Base-by-base conservation (phyloP, 2,113 vertebrate genomes). In the Trichechus manatus region DNA sequence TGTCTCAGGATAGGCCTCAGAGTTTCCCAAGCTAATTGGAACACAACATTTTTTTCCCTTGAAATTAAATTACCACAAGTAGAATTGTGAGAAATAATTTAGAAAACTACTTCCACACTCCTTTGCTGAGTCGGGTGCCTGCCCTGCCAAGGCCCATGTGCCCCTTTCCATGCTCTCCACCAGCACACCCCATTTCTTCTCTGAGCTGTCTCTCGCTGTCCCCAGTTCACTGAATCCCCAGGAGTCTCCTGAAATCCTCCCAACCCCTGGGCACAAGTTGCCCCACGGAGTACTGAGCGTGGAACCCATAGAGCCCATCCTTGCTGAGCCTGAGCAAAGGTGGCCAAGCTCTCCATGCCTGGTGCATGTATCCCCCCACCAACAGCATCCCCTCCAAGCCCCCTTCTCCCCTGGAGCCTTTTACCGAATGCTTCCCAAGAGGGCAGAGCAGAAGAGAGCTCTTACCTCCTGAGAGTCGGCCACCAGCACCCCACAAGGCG, bases 391-490 rank as follows among this genome's bases (percentile, higher is more conserved):
- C 17, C 13, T 1, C 9, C 44, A 3, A 68, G 0, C 17, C 6
- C 44, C 42, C 1, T 80, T 23, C 44, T 82, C 10, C 63, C 72
- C 19, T 0, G 0, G 70, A 56, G 61, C 36, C 39, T 39, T 39
- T 75, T 31, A 29, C 42, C 29, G 17, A 33, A 3, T 9, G 0
- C 64, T 31, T 36, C 19, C 11, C 77, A 11, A 22, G 53, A n/a
- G n/a, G 44, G 23, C 29, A 27, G 36, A 47, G 47, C 4, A 0
- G 61, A 36, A 8, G 68, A 36, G 42, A n/a, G 13, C 42, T 47
- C 1, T 0, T 4, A 4, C 19, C 56, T 78, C 20, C 72, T 42
- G 0, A 0, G 36, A 31, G 70, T 39, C 39, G 39, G 39, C 39
- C 39, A 39, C 39, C 2, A 39, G 39, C 39, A 39, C 39, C 39